Base-by-base conservation (phyloP, 2,113 vertebrate genomes). In the Petroica traversi region DNA sequence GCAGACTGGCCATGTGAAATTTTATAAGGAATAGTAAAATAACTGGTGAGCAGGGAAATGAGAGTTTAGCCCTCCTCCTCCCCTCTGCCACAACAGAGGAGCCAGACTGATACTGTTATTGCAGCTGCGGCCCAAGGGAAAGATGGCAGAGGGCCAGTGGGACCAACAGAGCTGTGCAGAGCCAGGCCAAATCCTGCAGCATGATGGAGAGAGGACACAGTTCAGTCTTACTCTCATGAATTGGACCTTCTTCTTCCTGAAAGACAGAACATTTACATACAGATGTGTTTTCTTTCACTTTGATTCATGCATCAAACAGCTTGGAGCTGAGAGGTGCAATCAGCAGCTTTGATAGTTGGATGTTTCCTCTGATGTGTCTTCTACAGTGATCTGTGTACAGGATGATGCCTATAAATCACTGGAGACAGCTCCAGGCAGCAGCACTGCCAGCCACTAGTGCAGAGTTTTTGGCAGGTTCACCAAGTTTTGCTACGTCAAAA, bases 1-100 rank as follows among this genome's bases (percentile, higher is more conserved):
- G 40, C 10, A 46, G 14, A 83, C 40, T 0, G 0, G 20, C 12
- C 36, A n/a, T 0, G 0, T 11, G 29, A 34, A 81, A 74, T 67
- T 77, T 84, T 57, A 58, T 22, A 38, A 43, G 26, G 82, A 55
- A 9, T 11, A 62, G 51, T 81, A 49, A 78, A 87, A 89, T 24
- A 62, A 67, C 46, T 1, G 3, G 33, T 24, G 15, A 91, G 46
- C 22, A 74, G 18, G 3, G 7, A 87, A 38, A 63, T 15, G 14
- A 67, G 38, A 9, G 2, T 45, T 86, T 57, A 76, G 49, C 52
- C 20, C 14, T 51, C 19, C 43, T 85, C 28, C 36, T 85, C 31
- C 28, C 9, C 16, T 45, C 31, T 80, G 40, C 51, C 64, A 71
- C 55, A 66, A 36, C 19, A 81, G n/a, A 78, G 41, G 61, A 78